Evolutionary conservation across 1,140 invertebrate species (phyloP).

Genomic region (Psilanteris sp.): DNA sequence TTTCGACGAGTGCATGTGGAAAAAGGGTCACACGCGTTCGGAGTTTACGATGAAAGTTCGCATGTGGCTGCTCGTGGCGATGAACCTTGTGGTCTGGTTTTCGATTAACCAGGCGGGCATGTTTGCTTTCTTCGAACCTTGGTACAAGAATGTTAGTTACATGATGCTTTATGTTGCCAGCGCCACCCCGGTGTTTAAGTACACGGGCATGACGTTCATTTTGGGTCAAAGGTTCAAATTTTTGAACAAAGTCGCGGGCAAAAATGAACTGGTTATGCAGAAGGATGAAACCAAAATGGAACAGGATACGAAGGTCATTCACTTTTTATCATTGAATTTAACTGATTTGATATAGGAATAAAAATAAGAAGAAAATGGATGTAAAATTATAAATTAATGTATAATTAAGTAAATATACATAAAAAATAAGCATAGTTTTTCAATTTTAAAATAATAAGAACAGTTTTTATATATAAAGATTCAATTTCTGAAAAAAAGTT

Average conservation of each 20-base stretch:
- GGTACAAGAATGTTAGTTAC: slow-evolving; percentile 68
- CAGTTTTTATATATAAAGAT: no score
- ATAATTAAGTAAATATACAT: no score
- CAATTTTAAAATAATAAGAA: no score
- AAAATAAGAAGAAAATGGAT: no score
- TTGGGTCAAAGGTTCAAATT: slow-evolving; percentile 71
- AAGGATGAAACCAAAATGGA: slow-evolving; percentile 38
- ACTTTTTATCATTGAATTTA: no score
- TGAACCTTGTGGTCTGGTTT: slow-evolving; percentile 61
- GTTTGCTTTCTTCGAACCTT: slow-evolving; percentile 65
- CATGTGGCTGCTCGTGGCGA: slow-evolving; percentile 55
- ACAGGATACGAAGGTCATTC: slow-evolving; percentile 43
- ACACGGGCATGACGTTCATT: slow-evolving; percentile 62
- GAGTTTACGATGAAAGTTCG: slow-evolving; percentile 54
- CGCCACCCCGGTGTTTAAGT: slow-evolving; percentile 66
- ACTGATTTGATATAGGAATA: no score
- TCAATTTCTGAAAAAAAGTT: no score
- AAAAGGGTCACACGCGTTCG: slow-evolving; percentile 64
- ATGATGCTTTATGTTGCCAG: slow-evolving; percentile 67
- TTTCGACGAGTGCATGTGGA: slow-evolving; percentile 65
- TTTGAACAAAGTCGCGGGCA: slow-evolving; percentile 64
- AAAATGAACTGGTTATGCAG: slow-evolving; percentile 5
- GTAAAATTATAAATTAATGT: no score
- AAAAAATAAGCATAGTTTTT: no score
- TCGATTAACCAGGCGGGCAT: slow-evolving; percentile 68